These are phyloP conservation scores for Microvelia longipes DNA, from an alignment of 1,140 invertebrate genomes.

Conservation along the genomic window DNA sequence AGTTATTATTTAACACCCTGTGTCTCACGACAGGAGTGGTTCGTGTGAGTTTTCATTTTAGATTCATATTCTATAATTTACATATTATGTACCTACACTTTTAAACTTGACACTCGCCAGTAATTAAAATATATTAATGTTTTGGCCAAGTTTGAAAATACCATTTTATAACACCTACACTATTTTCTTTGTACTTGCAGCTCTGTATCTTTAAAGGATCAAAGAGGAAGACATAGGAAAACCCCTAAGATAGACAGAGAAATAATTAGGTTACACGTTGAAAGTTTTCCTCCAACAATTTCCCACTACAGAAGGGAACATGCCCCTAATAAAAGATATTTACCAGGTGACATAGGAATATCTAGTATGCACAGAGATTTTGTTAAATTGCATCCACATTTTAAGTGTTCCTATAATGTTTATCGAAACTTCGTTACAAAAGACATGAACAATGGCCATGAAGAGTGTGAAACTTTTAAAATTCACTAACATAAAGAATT, in stretches of 20 bases:
- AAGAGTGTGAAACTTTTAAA: conserved; percentile 14
- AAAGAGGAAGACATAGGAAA: conserved; percentile 2
- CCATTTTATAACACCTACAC: no score
- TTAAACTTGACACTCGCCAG: no score
- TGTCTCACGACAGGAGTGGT: no score
- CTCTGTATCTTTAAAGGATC: no score
- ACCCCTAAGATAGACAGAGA: conserved; percentile 4
- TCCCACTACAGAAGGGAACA: conserved; percentile 20
- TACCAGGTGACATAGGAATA: conserved; percentile 16
- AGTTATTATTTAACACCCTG: no score
- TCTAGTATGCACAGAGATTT: conserved; percentile 19
- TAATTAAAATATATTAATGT: no score
- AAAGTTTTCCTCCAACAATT: conserved; percentile 15
- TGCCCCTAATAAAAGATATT: conserved; percentile 16
- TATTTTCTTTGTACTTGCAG: no score
- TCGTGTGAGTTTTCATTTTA: no score
- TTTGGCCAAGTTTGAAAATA: no score
- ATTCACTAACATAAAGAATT: conserved; percentile 13
- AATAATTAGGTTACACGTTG: conserved; percentile 13
- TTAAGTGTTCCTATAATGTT: conserved; percentile 15
- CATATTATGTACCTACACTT: no score
- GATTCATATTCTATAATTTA: no score
- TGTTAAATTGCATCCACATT: conserved; percentile 10
- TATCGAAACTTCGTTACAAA: conserved; percentile 11
- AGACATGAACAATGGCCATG: conserved; percentile 12